Conservation (phyloP, 2,113 vertebrate genomes). For the Merops nubicus region DNA sequence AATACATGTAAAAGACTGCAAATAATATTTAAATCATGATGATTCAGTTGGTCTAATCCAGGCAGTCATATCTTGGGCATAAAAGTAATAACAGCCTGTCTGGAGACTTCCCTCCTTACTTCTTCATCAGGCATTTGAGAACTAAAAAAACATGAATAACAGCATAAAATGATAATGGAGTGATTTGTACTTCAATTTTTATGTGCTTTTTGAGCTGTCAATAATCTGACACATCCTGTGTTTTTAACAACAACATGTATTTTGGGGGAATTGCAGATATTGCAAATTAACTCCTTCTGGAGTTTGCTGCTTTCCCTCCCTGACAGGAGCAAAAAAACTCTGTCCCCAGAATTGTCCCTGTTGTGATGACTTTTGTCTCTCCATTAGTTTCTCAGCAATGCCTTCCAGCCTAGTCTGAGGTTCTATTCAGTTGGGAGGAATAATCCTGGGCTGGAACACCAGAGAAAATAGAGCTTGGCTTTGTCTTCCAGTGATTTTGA, state of each 20-base stretch:
- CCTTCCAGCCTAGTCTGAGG: background rate
- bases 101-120: background rate
- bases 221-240: background rate
- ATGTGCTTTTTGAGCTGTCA: background rate
- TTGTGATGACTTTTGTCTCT: background rate
- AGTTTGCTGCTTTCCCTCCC: background rate
- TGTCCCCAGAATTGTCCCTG: background rate
- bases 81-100: background rate
- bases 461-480: background rate
- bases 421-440: accelerated
- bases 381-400: background rate
- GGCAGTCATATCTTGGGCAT: background rate
- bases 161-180: background rate
- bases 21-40: background rate
- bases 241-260: background rate
- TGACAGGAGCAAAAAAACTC: background rate
- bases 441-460: background rate
- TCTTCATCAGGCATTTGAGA: background rate
- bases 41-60: background rate
- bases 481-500: background rate
- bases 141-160: background rate
- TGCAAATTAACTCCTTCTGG: background rate
- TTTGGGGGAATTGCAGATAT: background rate
- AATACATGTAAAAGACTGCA: background rate
- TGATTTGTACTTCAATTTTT: background rate